phyloP scores from a whole-genome alignment of 35 echinoderm and acorn worm species.

The Stichopus chloronotus region DNA sequence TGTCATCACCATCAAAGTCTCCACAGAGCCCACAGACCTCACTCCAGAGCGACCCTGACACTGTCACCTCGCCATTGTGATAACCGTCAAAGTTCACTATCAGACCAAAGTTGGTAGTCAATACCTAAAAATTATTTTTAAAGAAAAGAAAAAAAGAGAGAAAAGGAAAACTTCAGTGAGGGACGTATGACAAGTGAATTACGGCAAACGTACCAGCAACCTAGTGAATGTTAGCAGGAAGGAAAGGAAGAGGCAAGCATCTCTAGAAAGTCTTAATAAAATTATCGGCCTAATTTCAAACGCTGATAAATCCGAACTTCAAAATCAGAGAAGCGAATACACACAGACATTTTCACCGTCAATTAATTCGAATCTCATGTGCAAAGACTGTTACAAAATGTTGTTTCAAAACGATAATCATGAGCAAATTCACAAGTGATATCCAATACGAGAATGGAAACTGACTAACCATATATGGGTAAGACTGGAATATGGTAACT shows the following conservation, averaged over 20 bases:
- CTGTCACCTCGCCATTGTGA: constrained; percentile 22
- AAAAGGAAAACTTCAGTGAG: neutral
- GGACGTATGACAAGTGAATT: neutral
- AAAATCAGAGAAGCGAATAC: no score
- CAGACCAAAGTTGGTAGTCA: constrained; percentile 42
- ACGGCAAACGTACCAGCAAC: neutral
- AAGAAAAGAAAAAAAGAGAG: neutral
- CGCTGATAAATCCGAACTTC: no score
- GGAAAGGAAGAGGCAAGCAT: no score
- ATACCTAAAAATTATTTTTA: neutral
- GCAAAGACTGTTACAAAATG: no score
- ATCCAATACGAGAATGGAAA: neutral
- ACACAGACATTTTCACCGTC: no score
- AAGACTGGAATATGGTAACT: constrained; percentile 31
- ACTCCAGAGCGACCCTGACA: constrained; percentile 50
- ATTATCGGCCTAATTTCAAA: no score
- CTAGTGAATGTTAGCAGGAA: neutral
- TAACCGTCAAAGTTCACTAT: constrained; percentile 41
- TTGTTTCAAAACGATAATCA: no score
- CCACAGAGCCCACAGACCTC: constrained; percentile 73
- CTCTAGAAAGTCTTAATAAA: no score
- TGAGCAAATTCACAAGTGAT: no score
- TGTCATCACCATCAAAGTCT: constrained; percentile 67
- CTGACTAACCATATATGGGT: constrained; percentile 44
- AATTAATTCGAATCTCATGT: no score